Percentiles rank a stretch among this genome's conserved stretches.
Evolutionary conservation across 2,888 invertebrate genomes (phyloP).

Genomic region (Schizaphis graminum): DNA sequence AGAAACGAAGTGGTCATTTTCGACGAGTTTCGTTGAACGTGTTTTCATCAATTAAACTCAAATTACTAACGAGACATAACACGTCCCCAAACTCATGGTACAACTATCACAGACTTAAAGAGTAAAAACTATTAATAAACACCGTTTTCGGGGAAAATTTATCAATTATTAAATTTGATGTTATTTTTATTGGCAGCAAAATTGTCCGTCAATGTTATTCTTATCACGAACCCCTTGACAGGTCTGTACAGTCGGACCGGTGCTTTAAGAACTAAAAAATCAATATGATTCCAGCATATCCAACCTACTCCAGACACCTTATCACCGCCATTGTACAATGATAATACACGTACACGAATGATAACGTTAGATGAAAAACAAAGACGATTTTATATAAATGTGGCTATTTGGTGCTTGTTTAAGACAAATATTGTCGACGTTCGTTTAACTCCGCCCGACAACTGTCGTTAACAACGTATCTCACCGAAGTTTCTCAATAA

Average conservation of each 20-base stretch:
- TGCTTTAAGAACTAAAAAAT: constrained; percentile 20
- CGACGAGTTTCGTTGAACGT: background rate
- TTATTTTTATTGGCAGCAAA: constrained; percentile 56
- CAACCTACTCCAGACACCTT: background rate
- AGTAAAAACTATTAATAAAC: constrained; percentile 48
- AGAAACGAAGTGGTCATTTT: constrained; percentile 68
- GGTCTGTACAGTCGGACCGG: constrained; percentile 36
- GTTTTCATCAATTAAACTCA: constrained; percentile 2
- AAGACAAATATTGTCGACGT: background rate
- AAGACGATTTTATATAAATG: constrained; percentile 43
- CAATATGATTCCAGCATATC: constrained; percentile 9
- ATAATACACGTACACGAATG: constrained; percentile 65
- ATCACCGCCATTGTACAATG: constrained; percentile 31
- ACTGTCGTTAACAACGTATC: background rate
- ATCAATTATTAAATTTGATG: constrained; percentile 33
- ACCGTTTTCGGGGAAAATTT: constrained; percentile 46
- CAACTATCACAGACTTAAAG: background rate
- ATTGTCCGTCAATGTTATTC: constrained; percentile 43
- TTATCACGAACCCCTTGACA: constrained; percentile 58
- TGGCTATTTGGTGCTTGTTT: background rate
- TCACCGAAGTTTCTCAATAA: constrained; percentile 29
- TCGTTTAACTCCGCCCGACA: background rate
- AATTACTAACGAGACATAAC: background rate
- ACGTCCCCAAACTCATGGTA: constrained; percentile 6
- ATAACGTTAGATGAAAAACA: constrained; percentile 31